A percentile compares a stretch with the other conserved stretches of the same genome.
Conservation (phyloP, 2,888 invertebrate genomes). For the Arctia plantaginis region DNA sequence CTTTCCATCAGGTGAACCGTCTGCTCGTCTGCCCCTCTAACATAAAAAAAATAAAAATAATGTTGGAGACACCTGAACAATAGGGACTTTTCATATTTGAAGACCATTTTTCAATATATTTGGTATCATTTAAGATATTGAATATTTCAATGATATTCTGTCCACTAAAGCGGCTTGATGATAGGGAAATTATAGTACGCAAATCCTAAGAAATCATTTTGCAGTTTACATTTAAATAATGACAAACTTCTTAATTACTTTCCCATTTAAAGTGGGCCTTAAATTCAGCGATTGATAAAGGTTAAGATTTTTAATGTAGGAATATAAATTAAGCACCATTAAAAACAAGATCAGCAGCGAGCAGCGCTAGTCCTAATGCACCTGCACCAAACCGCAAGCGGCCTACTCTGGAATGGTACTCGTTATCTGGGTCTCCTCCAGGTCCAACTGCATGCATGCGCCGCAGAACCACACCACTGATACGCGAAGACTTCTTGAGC, state of each 20-base stretch:
- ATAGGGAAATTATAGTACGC: too few species aligned
- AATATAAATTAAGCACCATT: conserved; percentile 63
- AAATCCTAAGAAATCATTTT: background rate
- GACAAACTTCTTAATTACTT: too few species aligned
- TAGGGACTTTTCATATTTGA: too few species aligned
- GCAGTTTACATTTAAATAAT: background rate
- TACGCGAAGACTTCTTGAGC: conserved; percentile 55
- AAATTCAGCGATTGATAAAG: background rate
- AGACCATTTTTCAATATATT: background rate
- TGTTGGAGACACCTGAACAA: too few species aligned
- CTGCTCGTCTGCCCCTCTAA: too few species aligned
- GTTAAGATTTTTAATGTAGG: background rate
- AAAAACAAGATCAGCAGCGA: conserved; percentile 75
- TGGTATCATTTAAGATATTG: background rate
- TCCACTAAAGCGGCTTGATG: background rate
- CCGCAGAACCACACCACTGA: conserved; percentile 50
- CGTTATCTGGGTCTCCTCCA: conserved; percentile 36
- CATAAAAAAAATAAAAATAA: too few species aligned
- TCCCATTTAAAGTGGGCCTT: background rate
- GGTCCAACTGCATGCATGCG: conserved; percentile 31
- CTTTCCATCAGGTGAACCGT: too few species aligned
- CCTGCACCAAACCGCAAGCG: conserved; percentile 56
- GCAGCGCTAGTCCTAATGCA: conserved; percentile 69
- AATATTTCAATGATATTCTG: background rate
- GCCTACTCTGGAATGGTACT: conserved; percentile 24